Conservation (phyloP, 1,140 invertebrate species). For the Achatina immaculata region DNA sequence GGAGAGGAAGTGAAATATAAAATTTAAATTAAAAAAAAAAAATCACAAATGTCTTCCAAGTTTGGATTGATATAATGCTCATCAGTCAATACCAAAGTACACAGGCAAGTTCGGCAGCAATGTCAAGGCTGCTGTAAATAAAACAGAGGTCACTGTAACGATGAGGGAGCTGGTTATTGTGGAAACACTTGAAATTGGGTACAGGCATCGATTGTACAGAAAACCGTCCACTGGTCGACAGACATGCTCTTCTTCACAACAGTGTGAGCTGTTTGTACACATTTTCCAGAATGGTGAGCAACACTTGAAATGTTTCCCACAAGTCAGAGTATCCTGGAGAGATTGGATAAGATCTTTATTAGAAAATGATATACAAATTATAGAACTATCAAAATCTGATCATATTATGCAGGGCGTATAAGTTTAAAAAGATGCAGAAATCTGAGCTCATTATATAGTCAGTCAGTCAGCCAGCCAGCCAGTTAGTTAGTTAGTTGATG, state of each 20-base stretch:
- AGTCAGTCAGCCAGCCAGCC: no score
- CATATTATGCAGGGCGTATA: no score
- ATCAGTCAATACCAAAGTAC: no score
- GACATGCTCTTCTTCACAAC: conserved; percentile 49
- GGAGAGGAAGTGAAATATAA: no score
- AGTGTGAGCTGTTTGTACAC: conserved; percentile 48
- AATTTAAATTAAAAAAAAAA: no score
- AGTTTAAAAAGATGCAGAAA: no score
- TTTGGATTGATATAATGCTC: no score
- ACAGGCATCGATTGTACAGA: conserved; percentile 54
- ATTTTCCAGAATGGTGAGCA: conserved; percentile 56
- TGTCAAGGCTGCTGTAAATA: no score
- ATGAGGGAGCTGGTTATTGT: conserved; percentile 16
- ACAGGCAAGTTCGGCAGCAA: neutral
- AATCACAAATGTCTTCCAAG: no score
- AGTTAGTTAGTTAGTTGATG: no score
- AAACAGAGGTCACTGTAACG: neutral
- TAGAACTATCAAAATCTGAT: no score
- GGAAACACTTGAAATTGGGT: conserved; percentile 32
- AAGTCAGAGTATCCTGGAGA: conserved; percentile 44
- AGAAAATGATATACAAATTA: neutral
- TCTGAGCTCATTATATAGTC: no score
- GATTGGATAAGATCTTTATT: neutral
- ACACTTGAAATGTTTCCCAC: conserved; percentile 49
- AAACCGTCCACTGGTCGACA: conserved; percentile 49